These are phyloP conservation scores for Hoplias malabaricus DNA, from an alignment of 2,113 vertebrate genomes.

Conservation along the genomic window DNA sequence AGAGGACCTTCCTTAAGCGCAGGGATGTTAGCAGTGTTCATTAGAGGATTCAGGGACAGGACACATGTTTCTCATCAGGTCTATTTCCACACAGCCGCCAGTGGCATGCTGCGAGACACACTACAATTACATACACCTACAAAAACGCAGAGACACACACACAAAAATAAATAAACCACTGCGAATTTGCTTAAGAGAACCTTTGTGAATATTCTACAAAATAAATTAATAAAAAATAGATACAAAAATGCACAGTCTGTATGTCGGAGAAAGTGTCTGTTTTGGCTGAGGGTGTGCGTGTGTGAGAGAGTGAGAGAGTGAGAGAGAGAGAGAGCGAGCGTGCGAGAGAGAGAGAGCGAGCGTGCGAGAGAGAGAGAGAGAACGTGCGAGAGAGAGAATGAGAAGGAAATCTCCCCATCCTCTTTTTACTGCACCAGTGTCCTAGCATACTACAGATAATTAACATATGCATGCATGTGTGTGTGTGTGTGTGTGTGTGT, in stretches of 20 bases:
- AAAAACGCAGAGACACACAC: background rate
- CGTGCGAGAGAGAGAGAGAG: no score
- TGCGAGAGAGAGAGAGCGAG: conserved; percentile 20
- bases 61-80: conserved; percentile 30
- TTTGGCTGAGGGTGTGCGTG: background rate
- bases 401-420: conserved; percentile 42
- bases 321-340: no score
- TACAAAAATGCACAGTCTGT: background rate
- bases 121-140: background rate
- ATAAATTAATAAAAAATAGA: no score
- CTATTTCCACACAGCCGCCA: conserved; percentile 19
- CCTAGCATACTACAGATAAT: no score
- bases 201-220: no score
- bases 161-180: background rate
- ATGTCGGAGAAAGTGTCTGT: no score
- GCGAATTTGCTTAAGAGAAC: background rate
- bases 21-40: conserved; percentile 15
- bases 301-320: background rate
- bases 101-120: background rate
- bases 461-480: conserved; percentile 7
- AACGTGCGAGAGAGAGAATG: background rate
- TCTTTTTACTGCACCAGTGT: conserved; percentile 38
- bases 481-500: conserved; percentile 17
- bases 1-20: background rate
- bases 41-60: conserved; percentile 13